Evolutionary conservation across 2,888 invertebrate genomes (phyloP).

Genomic region (Elmis aenea): DNA sequence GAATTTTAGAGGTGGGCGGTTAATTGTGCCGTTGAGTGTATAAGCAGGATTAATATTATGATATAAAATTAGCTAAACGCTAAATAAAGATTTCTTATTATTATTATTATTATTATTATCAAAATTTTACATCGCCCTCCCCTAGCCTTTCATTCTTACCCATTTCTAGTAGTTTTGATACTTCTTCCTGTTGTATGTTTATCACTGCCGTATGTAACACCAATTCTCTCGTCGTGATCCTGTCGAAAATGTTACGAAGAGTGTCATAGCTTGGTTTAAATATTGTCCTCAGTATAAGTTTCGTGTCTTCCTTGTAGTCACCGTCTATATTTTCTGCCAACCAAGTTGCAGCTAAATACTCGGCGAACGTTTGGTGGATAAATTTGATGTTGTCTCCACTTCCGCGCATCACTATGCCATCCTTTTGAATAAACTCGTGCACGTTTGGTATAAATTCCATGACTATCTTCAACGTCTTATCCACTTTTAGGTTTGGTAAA

Average conservation of each 20-base stretch:
- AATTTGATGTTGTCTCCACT: background rate
- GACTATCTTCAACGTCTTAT: no score
- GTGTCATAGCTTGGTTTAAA: background rate
- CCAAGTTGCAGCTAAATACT: background rate
- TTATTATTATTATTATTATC: no score
- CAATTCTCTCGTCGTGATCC: background rate
- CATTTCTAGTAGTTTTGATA: no score
- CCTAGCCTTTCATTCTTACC: no score
- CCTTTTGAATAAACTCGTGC: background rate
- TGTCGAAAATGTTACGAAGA: background rate
- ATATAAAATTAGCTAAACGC: no score
- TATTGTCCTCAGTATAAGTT: background rate
- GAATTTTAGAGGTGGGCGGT: no score
- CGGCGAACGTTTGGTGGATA: background rate
- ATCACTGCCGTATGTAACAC: background rate
- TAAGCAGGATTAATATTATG: no score
- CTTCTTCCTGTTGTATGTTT: no score
- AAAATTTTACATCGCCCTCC: no score
- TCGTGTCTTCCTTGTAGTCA: background rate
- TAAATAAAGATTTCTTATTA: no score
- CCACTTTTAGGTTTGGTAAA: no score
- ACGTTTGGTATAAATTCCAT: background rate
- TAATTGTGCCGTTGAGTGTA: no score
- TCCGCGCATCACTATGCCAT: background rate
- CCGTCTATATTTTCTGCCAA: background rate